Base-by-base conservation (phyloP, 2,797 vertebrate genomes). In the Thalassophryne amazonica region DNA sequence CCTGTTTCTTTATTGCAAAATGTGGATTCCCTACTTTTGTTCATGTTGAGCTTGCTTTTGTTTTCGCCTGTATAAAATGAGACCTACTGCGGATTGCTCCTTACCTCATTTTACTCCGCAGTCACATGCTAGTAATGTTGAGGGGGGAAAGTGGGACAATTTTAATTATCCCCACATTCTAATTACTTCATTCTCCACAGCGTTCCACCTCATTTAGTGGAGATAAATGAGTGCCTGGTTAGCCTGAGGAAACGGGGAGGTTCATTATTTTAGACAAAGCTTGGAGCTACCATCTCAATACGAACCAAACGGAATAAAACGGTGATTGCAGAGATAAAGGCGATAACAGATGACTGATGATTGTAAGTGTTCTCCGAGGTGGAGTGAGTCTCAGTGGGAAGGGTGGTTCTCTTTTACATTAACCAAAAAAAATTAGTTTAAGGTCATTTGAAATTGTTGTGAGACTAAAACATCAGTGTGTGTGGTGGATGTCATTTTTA, bases 131-230 rank as follows among this genome's bases (percentile, higher is more conserved):
- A 53, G 60, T 52, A 60, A 54, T 60, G 58, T 38, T 17, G 63
- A 60, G 57, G 47, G 60, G 32, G 43, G 60, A 63, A 83, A 82
- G 62, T 78, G 77, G 81, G 73, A 80, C 77, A 59, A 59, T 80
- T 87, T 88, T 89, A 91, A 90, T 91, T 88, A 90, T 85, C 76
- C 69, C 45, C 59, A 76, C 70, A 69, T 83, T 83, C 78, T 91
- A 90, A 89, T 91, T 89, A 87, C 87, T 87, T 38, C 76, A 84
- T 87, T 91, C 83, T 81, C 76, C 57, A 62, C 66, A 61, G 72
- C 69, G 78, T 89, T 89, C 87, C 73, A 75, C 85, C 84, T 88
- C 73, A 78, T 85, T 90, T 89, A 86, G 87, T 60, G 39, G 60
- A 81, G 81, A 87, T 87, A 85, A 91, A 89, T 85, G 83, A 85